Evolutionary conservation across 2,797 vertebrate species (phyloP).

Genomic region (Mus minutoides): DNA sequence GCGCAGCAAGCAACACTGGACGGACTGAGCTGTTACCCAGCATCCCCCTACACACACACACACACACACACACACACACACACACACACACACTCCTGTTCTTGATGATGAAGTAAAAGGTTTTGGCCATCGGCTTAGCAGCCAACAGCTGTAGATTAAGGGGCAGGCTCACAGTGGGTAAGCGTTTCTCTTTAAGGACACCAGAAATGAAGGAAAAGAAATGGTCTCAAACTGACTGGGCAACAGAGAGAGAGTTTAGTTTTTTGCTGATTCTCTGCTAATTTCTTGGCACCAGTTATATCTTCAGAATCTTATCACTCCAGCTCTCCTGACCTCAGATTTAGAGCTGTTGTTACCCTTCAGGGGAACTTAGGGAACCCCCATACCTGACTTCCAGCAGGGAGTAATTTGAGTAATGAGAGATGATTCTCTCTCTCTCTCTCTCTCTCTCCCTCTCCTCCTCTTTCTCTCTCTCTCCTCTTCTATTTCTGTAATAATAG

Average conservation of each 20-base stretch:
- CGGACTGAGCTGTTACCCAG: not conserved
- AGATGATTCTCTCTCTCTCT: slow-evolving; percentile 26
- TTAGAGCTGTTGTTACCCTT: not conserved
- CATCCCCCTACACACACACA: not conserved
- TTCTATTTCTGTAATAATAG: slow-evolving; percentile 53
- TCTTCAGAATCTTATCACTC: not conserved
- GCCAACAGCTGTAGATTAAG: not conserved
- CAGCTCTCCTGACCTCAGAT: not conserved
- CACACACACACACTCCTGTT: not conserved
- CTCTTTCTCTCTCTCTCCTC: not conserved
- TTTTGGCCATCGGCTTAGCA: not conserved
- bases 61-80: no score
- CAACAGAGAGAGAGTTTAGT: not conserved
- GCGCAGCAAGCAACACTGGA: not conserved
- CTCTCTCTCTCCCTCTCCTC: no score
- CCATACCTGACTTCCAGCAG: not conserved
- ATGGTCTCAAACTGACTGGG: not conserved
- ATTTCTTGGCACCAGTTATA: not conserved
- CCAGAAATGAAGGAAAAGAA: slow-evolving; percentile 12
- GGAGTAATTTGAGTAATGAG: not conserved
- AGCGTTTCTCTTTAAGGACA: not conserved
- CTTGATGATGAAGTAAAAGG: not conserved
- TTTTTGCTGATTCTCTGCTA: not conserved
- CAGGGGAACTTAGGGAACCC: not conserved
- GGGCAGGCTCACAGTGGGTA: not conserved